Evolutionary conservation across 2,113 vertebrate species (phyloP).

Genomic region (Atrichornis clamosus): DNA sequence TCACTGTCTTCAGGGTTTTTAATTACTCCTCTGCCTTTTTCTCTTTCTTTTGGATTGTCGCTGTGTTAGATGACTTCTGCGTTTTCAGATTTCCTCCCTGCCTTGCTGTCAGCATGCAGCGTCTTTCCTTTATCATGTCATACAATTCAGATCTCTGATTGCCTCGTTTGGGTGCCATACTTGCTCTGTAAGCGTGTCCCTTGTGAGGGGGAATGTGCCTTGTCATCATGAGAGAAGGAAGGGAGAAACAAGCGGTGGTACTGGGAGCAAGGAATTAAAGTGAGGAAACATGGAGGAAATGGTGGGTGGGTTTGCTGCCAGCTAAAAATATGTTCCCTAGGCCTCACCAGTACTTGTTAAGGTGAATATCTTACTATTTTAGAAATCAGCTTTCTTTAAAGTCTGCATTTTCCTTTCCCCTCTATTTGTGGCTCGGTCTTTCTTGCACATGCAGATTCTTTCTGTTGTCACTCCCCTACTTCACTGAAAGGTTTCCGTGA

Average conservation of each 20-base stretch:
- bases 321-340: neutral
- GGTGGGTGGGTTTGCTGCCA: neutral
- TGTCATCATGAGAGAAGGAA: neutral
- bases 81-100: constrained; percentile 16
- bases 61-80: neutral
- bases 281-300: neutral
- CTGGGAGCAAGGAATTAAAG: neutral
- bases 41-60: neutral
- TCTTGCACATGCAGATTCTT: neutral
- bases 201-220: neutral
- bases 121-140: neutral
- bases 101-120: neutral
- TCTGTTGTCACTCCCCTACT: neutral
- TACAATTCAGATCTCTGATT: neutral
- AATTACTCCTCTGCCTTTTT: constrained; percentile 47
- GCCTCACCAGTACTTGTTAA: neutral
- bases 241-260: neutral
- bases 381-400: neutral
- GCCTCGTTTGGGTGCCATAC: neutral
- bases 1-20: constrained; percentile 47
- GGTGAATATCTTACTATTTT: neutral
- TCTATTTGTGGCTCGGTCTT: neutral
- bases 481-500: constrained; percentile 38
- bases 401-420: neutral
- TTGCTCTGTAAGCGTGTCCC: neutral